Conservation (phyloP, 2,113 vertebrate species). For the Pantherophis guttatus region DNA sequence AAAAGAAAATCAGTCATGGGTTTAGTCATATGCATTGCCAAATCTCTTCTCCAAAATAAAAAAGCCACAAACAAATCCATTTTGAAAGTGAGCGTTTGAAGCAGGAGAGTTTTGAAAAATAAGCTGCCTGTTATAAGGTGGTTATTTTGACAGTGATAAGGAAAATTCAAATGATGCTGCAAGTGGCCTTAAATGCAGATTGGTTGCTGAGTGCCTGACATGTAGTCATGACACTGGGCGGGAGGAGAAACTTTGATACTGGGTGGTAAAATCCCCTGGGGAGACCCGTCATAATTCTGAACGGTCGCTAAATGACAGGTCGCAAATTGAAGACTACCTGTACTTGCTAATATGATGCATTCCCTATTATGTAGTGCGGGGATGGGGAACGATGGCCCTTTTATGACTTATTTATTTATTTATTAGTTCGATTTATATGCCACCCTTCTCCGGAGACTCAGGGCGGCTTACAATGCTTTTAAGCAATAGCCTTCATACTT, state of each 20-base stretch:
- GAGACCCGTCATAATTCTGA: neutral
- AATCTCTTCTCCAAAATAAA: conserved; percentile 1
- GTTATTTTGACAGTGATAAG: neutral
- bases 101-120: neutral
- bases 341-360: neutral
- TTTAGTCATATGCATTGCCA: neutral
- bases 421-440: too few relatives aligned
- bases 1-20: neutral
- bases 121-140: neutral
- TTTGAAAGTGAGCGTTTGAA: neutral
- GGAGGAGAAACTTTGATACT: neutral
- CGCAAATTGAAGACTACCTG: neutral
- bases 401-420: neutral
- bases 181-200: neutral
- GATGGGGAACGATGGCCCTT: neutral
- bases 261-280: neutral
- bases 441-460: too few relatives aligned
- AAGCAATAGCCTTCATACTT: too few relatives aligned
- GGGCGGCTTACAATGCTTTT: too few relatives aligned
- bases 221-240: neutral
- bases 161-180: neutral
- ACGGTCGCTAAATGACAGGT: neutral
- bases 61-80: neutral
- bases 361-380: neutral
- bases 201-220: neutral